Evolutionary conservation across 37 sponge, comb jelly and placozoan species (phyloP).

Genomic region (Chondrosia reniformis): DNA sequence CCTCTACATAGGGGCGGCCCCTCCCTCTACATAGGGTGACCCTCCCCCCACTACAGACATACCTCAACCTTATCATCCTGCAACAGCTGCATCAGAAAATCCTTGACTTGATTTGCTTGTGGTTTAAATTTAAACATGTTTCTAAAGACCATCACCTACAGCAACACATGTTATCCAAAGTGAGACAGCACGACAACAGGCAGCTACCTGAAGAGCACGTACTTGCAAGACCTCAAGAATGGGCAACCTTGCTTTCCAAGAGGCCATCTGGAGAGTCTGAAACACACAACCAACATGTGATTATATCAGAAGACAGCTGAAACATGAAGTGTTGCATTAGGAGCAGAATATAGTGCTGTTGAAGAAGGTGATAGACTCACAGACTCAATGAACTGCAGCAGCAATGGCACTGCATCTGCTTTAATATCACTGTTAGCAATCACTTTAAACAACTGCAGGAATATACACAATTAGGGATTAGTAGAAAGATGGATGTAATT

Average conservation of each 20-base stretch:
- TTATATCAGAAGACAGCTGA: too few relatives aligned
- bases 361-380: too few relatives aligned
- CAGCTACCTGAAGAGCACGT: background rate
- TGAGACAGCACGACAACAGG: background rate
- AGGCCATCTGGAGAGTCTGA: slow-evolving; percentile 19
- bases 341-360: too few relatives aligned
- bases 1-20: too few relatives aligned
- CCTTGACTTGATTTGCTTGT: slow-evolving; percentile 8
- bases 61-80: slow-evolving; percentile 61
- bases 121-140: slow-evolving; percentile 61
- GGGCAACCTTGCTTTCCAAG: slow-evolving; percentile 44
- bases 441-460: too few relatives aligned
- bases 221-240: slow-evolving; percentile 52
- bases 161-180: background rate
- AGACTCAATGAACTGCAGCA: too few relatives aligned
- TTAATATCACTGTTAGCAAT: too few relatives aligned
- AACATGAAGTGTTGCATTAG: too few relatives aligned
- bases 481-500: too few relatives aligned
- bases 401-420: too few relatives aligned
- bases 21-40: too few relatives aligned
- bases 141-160: slow-evolving; percentile 66
- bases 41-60: background rate
- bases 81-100: slow-evolving; percentile 34
- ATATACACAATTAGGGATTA: too few relatives aligned
- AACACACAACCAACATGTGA: background rate